phyloP scores from a whole-genome alignment of 2,888 invertebrate genomes.

The Sclerodermus sp. region DNA sequence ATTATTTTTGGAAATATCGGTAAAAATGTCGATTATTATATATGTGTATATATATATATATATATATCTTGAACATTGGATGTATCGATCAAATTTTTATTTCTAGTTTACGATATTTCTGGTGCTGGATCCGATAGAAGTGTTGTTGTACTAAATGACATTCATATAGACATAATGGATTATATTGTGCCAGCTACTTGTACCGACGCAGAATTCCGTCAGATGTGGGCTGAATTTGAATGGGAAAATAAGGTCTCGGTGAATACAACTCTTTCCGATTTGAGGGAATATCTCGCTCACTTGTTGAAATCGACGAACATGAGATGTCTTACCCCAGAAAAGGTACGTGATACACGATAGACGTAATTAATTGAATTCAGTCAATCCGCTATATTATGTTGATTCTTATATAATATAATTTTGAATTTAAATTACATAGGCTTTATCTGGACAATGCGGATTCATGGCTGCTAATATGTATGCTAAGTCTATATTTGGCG shows the following conservation, averaged over 20 bases:
- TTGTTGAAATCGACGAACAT: constrained; percentile 95
- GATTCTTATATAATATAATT: constrained; percentile 1
- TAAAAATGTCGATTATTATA: constrained; percentile 51
- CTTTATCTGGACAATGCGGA: constrained; percentile 94
- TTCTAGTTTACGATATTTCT: constrained; percentile 90
- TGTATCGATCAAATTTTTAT: no score
- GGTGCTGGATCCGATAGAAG: constrained; percentile 92
- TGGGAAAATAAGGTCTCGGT: constrained; percentile 99
- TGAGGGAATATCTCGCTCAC: constrained; percentile 90
- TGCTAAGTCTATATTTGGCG: constrained; percentile 96
- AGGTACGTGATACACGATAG: constrained; percentile 67
- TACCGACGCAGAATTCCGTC: constrained; percentile 93
- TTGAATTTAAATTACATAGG: constrained; percentile 59
- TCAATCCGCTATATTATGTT: constrained; percentile 5
- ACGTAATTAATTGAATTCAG: no score
- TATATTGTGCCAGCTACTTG: constrained; percentile 95
- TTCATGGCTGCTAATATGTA: constrained; percentile 99
- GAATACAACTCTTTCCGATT: constrained; percentile 88
- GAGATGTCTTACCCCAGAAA: constrained; percentile 98
- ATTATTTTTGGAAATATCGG: constrained; percentile 99
- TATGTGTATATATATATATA: no score
- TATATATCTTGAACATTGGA: constrained; percentile 5
- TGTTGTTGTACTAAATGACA: constrained; percentile 97
- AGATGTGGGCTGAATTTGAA: constrained; percentile 99
- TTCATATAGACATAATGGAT: constrained; percentile 99